Evolutionary conservation across 2,888 invertebrate genomes (phyloP).

Genomic region (Parascotia fuliginaria): DNA sequence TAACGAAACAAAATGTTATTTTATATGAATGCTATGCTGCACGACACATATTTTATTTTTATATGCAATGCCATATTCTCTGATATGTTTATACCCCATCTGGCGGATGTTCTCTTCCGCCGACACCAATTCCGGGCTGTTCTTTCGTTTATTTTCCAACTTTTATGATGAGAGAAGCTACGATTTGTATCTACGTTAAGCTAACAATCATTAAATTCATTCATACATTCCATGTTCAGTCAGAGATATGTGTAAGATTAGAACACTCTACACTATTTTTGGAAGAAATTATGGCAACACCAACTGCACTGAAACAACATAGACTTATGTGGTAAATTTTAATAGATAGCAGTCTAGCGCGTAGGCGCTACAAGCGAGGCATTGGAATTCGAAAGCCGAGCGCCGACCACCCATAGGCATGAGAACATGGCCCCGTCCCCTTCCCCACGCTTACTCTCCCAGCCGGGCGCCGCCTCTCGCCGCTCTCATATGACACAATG

Average conservation of each 20-base stretch:
- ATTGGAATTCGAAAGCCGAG: slow-evolving; percentile 85
- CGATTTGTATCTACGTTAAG: slow-evolving; percentile 58
- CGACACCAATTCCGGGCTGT: slow-evolving; percentile 79
- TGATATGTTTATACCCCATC: slow-evolving; percentile 71
- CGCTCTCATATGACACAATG: slow-evolving; percentile 77
- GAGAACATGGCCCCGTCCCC: slow-evolving; percentile 81
- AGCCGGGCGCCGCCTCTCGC: slow-evolving; percentile 79
- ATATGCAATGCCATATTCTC: slow-evolving; percentile 34
- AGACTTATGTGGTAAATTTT: slow-evolving; percentile 47
- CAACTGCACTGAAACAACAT: slow-evolving; percentile 34
- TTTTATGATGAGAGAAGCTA: slow-evolving; percentile 72
- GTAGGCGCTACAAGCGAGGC: slow-evolving; percentile 83
- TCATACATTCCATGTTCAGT: slow-evolving; percentile 51
- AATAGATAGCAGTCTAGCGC: slow-evolving; percentile 65
- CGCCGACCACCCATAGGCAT: slow-evolving; percentile 85
- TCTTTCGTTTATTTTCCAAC: slow-evolving; percentile 73
- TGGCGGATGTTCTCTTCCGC: slow-evolving; percentile 83
- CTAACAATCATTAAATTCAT: slow-evolving; percentile 63
- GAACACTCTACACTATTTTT: slow-evolving; percentile 8
- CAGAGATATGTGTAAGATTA: slow-evolving; percentile 1
- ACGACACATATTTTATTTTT: slow-evolving; percentile 28
- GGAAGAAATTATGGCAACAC: slow-evolving; percentile 5
- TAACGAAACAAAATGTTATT: background rate
- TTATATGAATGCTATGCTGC: slow-evolving; percentile 2
- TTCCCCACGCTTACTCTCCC: slow-evolving; percentile 77